These are phyloP conservation scores for Phocoena phocoena DNA, from an alignment of 2,113 vertebrate species.

Conservation along the genomic window DNA sequence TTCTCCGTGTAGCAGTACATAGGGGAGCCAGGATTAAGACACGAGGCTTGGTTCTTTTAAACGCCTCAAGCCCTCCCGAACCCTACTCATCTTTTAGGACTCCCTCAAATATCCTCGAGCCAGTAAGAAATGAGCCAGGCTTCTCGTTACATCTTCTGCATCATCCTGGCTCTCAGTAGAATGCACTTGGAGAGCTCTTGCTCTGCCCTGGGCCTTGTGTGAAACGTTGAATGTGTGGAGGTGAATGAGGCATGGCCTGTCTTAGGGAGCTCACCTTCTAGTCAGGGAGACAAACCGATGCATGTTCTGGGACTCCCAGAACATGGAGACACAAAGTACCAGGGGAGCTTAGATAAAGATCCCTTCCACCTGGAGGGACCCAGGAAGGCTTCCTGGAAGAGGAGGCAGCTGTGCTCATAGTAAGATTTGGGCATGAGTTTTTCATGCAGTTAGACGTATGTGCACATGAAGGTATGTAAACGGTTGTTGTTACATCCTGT, in stretches of 20 bases:
- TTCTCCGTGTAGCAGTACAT: accelerated
- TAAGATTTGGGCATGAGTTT: neutral
- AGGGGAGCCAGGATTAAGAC: neutral
- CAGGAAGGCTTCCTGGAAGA: neutral
- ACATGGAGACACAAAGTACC: neutral
- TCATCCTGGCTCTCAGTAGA: neutral
- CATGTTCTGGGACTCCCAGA: neutral
- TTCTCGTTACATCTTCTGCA: accelerated
- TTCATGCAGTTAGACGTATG: neutral
- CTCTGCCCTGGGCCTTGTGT: too few relatives aligned
- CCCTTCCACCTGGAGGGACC: neutral
- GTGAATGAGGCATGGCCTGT: neutral
- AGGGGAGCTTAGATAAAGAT: neutral
- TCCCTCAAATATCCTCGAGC: neutral
- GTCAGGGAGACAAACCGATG: neutral
- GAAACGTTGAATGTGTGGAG: neutral
- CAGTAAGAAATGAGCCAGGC: neutral
- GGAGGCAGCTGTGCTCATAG: neutral
- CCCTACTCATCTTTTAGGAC: neutral
- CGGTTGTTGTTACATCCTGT: neutral
- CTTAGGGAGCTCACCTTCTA: neutral
- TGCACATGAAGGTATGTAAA: neutral
- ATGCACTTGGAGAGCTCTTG: accelerated
- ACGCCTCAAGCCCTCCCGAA: neutral
- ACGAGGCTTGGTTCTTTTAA: accelerated